Evolutionary conservation across 2,888 invertebrate genomes (phyloP).

Genomic region (Thymelicus sylvestris): DNA sequence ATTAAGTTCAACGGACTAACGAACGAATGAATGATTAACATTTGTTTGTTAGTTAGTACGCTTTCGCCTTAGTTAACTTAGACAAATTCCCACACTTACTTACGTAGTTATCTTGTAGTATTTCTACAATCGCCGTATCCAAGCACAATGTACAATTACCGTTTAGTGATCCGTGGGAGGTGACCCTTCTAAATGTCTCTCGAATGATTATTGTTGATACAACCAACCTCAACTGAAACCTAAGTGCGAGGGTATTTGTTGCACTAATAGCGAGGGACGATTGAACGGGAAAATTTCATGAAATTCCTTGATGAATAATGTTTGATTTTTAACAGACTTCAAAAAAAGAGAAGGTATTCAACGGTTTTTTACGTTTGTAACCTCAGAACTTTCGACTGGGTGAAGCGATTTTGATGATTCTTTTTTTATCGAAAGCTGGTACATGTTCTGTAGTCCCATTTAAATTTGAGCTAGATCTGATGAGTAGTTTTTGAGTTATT

Average conservation of each 20-base stretch:
- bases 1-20: too few relatives aligned
- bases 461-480: too few relatives aligned
- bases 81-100: slow-evolving; percentile 19
- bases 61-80: slow-evolving; percentile 11
- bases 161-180: slow-evolving; percentile 36
- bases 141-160: slow-evolving; percentile 35
- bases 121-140: slow-evolving; percentile 19
- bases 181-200: slow-evolving; percentile 36
- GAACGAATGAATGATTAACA: too few relatives aligned
- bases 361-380: too few relatives aligned
- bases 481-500: too few relatives aligned
- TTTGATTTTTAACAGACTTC: too few relatives aligned
- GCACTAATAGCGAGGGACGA: neutral
- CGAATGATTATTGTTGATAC: slow-evolving; percentile 37
- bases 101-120: neutral
- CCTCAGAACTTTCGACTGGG: too few relatives aligned
- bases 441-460: too few relatives aligned
- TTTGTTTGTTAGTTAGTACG: neutral
- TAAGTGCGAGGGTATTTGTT: slow-evolving; percentile 18
- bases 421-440: too few relatives aligned
- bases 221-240: slow-evolving; percentile 30
- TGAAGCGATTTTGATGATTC: too few relatives aligned
- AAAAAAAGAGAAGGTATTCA: too few relatives aligned
- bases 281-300: neutral
- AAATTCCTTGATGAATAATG: too few relatives aligned